A percentile compares a stretch with the other conserved stretches of the same genome.
phyloP scores from a whole-genome alignment of 2,113 vertebrate species.

The Anser brachyrhynchus region DNA sequence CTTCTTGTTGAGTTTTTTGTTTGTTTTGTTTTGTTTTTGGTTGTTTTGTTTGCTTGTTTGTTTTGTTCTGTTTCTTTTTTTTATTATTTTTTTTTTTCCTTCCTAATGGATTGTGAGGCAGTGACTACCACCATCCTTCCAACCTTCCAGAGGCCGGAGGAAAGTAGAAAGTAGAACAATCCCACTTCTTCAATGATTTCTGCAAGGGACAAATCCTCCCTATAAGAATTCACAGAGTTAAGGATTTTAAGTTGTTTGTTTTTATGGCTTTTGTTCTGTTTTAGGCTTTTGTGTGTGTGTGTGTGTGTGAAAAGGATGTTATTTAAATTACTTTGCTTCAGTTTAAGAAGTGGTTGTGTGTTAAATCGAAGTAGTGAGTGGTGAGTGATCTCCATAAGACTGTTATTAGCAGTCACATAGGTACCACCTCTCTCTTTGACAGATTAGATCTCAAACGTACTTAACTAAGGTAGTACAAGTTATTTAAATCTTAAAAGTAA shows the following conservation, averaged over 20 bases:
- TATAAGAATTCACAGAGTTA: neutral
- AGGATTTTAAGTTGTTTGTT: neutral
- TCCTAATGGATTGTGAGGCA: neutral
- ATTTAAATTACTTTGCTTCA: neutral
- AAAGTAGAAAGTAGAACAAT: neutral
- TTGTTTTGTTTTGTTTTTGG: neutral
- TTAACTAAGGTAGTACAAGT: neutral
- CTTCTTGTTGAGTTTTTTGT: neutral
- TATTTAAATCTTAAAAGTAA: neutral
- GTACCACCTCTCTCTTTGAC: neutral
- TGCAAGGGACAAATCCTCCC: neutral
- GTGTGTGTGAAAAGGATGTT: neutral
- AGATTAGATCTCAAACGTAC: neutral
- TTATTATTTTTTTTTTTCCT: rapidly evolving
- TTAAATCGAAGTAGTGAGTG: neutral
- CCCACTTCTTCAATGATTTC: neutral
- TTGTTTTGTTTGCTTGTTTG: neutral
- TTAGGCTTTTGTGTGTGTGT: neutral
- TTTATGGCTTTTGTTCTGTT: too few relatives aligned
- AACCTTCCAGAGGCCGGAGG: neutral
- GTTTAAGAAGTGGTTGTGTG: neutral
- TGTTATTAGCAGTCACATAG: neutral
- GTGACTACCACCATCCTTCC: neutral
- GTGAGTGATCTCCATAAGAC: neutral
- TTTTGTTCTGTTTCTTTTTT: neutral